Base-by-base conservation (phyloP, 2,113 vertebrate species). In the Sarotherodon lohbergeri region DNA sequence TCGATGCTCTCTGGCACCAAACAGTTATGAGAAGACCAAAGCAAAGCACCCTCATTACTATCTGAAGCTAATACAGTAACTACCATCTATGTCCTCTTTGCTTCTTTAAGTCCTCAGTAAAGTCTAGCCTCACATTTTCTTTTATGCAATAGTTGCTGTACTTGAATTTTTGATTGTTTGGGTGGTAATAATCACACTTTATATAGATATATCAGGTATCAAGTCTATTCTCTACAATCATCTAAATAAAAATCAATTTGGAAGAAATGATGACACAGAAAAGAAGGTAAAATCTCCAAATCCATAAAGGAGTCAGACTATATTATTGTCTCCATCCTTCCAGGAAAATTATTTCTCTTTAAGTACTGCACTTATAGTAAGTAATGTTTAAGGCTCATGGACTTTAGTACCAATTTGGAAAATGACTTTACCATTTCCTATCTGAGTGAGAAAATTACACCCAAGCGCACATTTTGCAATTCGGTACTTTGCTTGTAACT, bases 31-130 rank as follows among this genome's bases (percentile, higher is more conserved):
- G 68, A 41, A 83, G 85, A 89, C 82, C 91, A 80, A 85, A 85
- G 83, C 50, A 61, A 82, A 87, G 57, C 78, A 24, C 78, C 56
- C 11, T 90, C 88, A 89, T 94, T 89, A 85, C 86, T 79, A 78
- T 82, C 71, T 27, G 61, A 63, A 14, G 82, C 88, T 93, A 85
- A 91, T 92, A 41, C 92, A 83, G n/a, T 91, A 93, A 93, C 48
- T 43, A 89, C 76, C 61, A 83, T 12, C 10, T 86, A 4, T 13
- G 66, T 63, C 36, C 59, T 22, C 68, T n/a, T 57, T 43, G 86
- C 76, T 71, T 14, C 16, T 9, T 54, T 55, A 41, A 54, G 32
- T 76, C 41, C 52, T 84, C 78, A 48, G 29, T 46, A 50, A 4
- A 73, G 50, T 66, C 32, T 39, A 17, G 6, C 52, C 52, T 29